Conservation (phyloP, 2,113 vertebrate genomes). For the Rostratula benghalensis region DNA sequence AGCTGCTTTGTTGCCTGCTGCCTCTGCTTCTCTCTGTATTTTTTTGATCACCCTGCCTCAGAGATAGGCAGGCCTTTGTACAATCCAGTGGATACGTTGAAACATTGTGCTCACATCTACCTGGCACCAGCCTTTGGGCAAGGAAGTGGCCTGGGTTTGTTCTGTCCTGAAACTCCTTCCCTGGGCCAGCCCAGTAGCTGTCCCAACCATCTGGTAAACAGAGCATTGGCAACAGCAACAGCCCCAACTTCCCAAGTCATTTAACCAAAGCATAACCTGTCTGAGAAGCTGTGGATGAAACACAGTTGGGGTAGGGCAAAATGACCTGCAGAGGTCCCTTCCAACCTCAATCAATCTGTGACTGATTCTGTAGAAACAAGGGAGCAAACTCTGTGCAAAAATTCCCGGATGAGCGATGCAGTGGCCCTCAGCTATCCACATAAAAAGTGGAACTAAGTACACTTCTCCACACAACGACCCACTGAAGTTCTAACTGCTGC, state of each 20-base stretch:
- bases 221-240: not conserved
- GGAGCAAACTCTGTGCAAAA: not conserved
- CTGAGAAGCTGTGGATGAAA: not conserved
- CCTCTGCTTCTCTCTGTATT: not conserved
- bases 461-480: not conserved
- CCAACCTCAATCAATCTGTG: not conserved
- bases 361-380: not conserved
- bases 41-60: not conserved
- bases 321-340: not conserved
- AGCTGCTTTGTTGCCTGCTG: constrained; percentile 4
- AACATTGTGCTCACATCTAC: accelerated
- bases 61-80: not conserved
- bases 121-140: not conserved
- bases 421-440: not conserved
- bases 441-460: not conserved
- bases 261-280: not conserved
- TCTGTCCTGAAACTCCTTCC: not conserved
- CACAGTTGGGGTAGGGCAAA: not conserved
- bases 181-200: not conserved
- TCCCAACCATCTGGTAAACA: not conserved
- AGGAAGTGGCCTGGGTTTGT: not conserved
- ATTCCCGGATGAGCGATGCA: not conserved
- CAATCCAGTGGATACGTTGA: not conserved
- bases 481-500: not conserved
- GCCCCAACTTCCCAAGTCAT: not conserved